These are phyloP conservation scores for Magallana gigas DNA, from an alignment of 1,140 invertebrate species.

Conservation along the genomic window DNA sequence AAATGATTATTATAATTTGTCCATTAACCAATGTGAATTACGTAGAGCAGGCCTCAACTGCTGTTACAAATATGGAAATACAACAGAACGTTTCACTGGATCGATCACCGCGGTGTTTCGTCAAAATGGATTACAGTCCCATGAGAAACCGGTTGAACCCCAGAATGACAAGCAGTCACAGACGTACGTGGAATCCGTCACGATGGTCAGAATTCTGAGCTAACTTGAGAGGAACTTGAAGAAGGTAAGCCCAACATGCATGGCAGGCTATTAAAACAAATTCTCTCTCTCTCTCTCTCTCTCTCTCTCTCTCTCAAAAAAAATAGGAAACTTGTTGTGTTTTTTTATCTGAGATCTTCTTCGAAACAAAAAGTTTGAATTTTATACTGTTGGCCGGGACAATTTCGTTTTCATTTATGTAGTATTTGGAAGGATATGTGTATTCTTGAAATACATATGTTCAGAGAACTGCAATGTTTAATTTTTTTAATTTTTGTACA, in stretches of 20 bases:
- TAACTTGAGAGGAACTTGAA: not conserved
- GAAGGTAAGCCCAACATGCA: not conserved
- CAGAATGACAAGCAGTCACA: slow-evolving; percentile 11
- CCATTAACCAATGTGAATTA: slow-evolving; percentile 38
- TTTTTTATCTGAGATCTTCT: not conserved
- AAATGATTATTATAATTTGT: slow-evolving; percentile 39
- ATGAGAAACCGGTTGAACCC: slow-evolving; percentile 31
- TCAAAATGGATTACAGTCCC: slow-evolving; percentile 33
- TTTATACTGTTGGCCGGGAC: not conserved
- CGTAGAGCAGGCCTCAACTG: slow-evolving; percentile 24
- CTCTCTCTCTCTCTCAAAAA: not conserved
- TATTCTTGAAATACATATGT: no score
- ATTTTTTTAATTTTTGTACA: not conserved
- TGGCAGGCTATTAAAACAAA: not conserved
- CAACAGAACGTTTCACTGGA: slow-evolving; percentile 29
- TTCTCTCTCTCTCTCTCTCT: not conserved
- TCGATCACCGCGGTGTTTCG: slow-evolving; percentile 33
- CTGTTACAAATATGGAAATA: slow-evolving; percentile 38
- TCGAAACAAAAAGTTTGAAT: no score
- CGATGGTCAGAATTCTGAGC: slow-evolving; percentile 1
- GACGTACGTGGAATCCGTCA: slow-evolving; percentile 8
- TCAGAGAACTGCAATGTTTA: not conserved
- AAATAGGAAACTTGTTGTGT: not conserved
- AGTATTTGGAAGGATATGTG: not conserved
- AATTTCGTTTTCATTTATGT: not conserved